phyloP scores from a whole-genome alignment of 1,140 invertebrate species.

The Nephila pilipes region DNA sequence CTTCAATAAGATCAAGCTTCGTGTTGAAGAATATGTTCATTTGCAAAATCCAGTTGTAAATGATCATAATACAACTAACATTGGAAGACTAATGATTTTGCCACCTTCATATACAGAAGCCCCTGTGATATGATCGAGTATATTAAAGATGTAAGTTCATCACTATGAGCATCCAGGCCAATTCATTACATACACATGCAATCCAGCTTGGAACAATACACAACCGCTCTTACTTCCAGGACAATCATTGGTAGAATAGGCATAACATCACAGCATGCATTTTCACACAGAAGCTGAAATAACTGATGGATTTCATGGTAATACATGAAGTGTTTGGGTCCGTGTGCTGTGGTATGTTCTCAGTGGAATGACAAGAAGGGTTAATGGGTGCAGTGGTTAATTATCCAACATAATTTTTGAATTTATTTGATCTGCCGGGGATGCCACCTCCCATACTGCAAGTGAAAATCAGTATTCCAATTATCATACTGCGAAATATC shows the following conservation, averaged over 20 bases:
- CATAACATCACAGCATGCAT: conserved; percentile 80
- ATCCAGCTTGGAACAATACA: too few relatives aligned
- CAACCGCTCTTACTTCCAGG: conserved; percentile 79
- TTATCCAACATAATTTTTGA: too few relatives aligned
- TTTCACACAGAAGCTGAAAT: neutral
- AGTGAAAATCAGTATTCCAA: too few relatives aligned
- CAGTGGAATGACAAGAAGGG: conserved; percentile 79
- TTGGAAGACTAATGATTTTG: conserved; percentile 70
- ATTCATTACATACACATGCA: conserved; percentile 83
- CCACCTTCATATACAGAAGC: conserved; percentile 63
- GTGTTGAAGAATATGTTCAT: neutral
- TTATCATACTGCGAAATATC: too few relatives aligned
- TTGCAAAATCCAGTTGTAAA: conserved; percentile 64
- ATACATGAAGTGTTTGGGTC: conserved; percentile 77
- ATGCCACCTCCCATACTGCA: too few relatives aligned
- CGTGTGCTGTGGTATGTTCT: conserved; percentile 78
- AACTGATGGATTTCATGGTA: conserved; percentile 1
- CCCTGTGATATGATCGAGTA: conserved; percentile 74
- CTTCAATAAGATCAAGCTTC: too few relatives aligned
- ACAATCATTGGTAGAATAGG: conserved; percentile 79
- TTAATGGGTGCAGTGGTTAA: too few relatives aligned
- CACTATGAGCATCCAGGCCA: conserved; percentile 80
- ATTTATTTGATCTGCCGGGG: too few relatives aligned
- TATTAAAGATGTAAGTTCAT: conserved; percentile 78
- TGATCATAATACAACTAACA: conserved; percentile 30